A percentile compares a stretch with the other conserved stretches of the same genome.
Conservation (phyloP, 1,140 invertebrate genomes). For the Saccostrea echinata region DNA sequence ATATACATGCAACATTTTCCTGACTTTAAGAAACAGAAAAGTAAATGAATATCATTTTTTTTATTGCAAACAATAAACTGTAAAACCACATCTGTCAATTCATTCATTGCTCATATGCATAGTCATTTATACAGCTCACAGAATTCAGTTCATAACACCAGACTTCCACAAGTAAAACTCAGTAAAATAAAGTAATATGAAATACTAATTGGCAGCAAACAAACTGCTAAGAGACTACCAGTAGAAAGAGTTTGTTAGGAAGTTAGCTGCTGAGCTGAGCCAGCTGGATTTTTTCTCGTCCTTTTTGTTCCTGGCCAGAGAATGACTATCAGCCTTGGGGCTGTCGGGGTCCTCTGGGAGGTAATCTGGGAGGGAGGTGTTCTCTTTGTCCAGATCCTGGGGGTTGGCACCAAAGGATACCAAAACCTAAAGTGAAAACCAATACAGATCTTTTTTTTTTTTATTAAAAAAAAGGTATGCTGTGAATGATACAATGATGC, state of each 20-base stretch:
- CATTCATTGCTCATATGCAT: not conserved
- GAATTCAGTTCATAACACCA: not conserved
- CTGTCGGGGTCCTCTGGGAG: constrained; percentile 60
- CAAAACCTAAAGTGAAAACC: constrained; percentile 48
- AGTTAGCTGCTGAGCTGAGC: constrained; percentile 57
- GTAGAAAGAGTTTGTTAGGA: constrained; percentile 62
- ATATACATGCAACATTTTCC: not conserved
- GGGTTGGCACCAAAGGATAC: constrained; percentile 57
- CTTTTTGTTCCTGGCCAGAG: constrained; percentile 49
- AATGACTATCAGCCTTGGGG: constrained; percentile 50
- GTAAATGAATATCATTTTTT: not conserved
- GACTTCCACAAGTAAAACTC: not conserved
- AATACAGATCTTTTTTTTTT: not conserved
- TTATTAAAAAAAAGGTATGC: too few species aligned
- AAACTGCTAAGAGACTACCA: constrained; percentile 47
- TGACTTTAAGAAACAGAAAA: not conserved
- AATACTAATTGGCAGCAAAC: not conserved
- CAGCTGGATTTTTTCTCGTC: constrained; percentile 57
- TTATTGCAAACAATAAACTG: constrained; percentile 5
- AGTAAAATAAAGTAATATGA: not conserved
- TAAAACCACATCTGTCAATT: not conserved
- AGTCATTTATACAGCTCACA: not conserved
- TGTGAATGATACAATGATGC: not conserved
- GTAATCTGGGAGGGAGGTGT: constrained; percentile 57
- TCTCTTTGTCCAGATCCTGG: constrained; percentile 61